Evolutionary conservation across 2,113 vertebrate genomes (phyloP).

Genomic region (Pampusana beccarii): DNA sequence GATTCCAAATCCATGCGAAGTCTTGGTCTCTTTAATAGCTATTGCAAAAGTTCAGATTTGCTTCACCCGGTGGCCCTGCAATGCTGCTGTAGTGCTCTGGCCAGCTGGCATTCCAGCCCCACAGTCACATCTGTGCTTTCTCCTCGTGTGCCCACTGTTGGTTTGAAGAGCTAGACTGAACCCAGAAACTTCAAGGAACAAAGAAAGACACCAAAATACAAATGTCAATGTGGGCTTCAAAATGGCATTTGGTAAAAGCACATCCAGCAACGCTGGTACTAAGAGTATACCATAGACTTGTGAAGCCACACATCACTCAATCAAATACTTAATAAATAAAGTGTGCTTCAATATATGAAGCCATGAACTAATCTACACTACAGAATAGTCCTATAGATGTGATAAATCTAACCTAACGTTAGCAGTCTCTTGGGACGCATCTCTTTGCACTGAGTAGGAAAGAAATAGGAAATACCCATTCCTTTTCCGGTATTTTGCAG

Average conservation of each 20-base stretch:
- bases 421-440: neutral
- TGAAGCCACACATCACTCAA: neutral
- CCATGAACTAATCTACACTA: neutral
- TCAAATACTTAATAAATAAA: neutral
- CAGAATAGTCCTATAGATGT: neutral
- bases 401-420: neutral
- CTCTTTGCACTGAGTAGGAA: neutral
- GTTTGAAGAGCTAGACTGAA: neutral
- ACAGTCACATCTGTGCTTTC: neutral
- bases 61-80: neutral
- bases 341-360: neutral
- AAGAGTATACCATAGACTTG: neutral
- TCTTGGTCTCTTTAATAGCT: constrained; percentile 9
- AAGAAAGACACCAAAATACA: neutral
- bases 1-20: constrained; percentile 25
- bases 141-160: neutral
- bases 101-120: neutral
- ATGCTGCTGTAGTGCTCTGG: neutral
- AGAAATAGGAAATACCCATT: constrained; percentile 4
- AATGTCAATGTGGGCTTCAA: neutral
- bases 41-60: constrained; percentile 2
- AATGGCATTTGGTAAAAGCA: neutral
- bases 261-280: neutral
- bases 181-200: neutral
- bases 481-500: neutral